phyloP scores from a whole-genome alignment of 2,113 vertebrate genomes.

The Pseudopodoces humilis region DNA sequence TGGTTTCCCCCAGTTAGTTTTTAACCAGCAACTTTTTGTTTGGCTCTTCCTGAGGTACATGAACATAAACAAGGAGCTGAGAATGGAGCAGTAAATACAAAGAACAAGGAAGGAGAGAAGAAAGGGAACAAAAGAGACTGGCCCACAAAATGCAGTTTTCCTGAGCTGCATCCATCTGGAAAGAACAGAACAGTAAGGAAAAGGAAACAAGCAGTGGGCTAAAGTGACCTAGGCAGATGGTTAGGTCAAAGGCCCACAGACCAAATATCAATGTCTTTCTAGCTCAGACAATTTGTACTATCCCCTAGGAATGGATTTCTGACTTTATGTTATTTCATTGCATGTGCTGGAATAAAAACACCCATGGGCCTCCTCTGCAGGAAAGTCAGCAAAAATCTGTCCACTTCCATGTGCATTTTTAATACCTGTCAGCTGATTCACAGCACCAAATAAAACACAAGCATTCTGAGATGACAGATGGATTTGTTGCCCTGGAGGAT shows the following conservation, averaged over 20 bases:
- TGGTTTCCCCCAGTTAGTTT: not conserved
- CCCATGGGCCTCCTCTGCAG: conserved; percentile 28
- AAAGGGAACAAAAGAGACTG: not conserved
- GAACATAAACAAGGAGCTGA: not conserved
- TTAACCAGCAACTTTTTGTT: not conserved
- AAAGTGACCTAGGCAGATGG: not conserved
- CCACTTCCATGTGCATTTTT: conserved; percentile 43
- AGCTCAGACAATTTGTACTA: conserved; percentile 29
- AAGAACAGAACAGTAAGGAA: not conserved
- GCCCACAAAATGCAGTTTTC: not conserved
- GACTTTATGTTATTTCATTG: conserved; percentile 37
- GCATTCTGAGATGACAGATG: conserved; percentile 50
- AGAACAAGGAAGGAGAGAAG: not conserved
- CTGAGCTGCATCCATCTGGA: not conserved
- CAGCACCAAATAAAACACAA: conserved; percentile 59
- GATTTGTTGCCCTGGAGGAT: conserved; percentile 55
- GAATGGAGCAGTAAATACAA: not conserved
- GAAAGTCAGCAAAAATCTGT: conserved; percentile 49
- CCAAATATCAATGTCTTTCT: not conserved
- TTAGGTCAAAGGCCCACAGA: not conserved
- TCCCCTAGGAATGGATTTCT: conserved; percentile 31
- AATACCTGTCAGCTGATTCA: conserved; percentile 51
- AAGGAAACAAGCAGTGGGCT: not conserved
- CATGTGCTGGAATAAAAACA: conserved; percentile 37
- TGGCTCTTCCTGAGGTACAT: not conserved